Base-by-base conservation (phyloP, 2,797 vertebrate genomes). In the Hippoglossus hippoglossus region DNA sequence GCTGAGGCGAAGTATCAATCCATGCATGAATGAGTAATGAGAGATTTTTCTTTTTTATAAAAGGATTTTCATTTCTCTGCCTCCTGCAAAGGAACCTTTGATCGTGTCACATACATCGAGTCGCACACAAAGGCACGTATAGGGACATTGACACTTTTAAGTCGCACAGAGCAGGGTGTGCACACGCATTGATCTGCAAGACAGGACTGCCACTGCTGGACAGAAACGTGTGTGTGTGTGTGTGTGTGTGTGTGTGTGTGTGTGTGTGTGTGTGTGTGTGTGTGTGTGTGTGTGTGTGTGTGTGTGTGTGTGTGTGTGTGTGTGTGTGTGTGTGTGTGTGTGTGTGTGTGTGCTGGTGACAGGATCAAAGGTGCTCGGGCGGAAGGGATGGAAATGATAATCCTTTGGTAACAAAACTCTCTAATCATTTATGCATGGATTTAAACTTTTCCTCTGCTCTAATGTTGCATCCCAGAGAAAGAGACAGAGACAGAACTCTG, bases 341-440 rank as follows among this genome's bases (percentile, higher is more conserved):
- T 63, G 63, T 52, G 56, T 19, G 24, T 16, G 13, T 52, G 34
- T 36, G 19, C 18, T 28, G 58, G 22, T 49, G 52, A 57, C 65
- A 58, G 49, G 72, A 88, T 84, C 81, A 91, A 86, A 89, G 68
- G 65, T 87, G 36, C 75, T 80, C 63, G 67, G 56, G 65, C 51
- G 54, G 70, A 75, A 60, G 62, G 76, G 63, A 68, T 67, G 71
- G 65, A 81, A 53, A 77, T 61, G 55, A 71, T 87, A 88, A 88
- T 90, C 83, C 70, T 61, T 73, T 18, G 15, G 74, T 75, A 80
- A 89, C 71, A 88, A 82, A 87, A 83, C 71, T 73, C 77, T 77
- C 51, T 80, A 66, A 84, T 89, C 75, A 79, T 83, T 87, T 74
- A 77, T 81, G 72, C 69, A 79, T 75, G 80, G 84, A 79, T 89